Conservation (phyloP, 2,113 vertebrate species). For the Lophotis ruficrista region DNA sequence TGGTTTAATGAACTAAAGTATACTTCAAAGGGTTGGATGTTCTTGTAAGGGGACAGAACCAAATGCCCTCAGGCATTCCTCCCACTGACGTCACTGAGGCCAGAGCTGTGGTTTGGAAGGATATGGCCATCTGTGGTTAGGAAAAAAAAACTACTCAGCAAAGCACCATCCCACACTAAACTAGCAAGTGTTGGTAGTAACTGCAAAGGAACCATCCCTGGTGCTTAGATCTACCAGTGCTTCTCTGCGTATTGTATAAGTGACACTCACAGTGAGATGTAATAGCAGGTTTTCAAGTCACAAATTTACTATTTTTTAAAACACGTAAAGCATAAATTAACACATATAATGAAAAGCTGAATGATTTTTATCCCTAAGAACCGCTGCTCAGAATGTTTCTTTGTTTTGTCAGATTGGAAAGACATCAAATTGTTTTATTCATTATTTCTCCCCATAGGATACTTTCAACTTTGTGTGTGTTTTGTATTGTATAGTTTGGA, state of each 20-base stretch:
- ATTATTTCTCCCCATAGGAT: conserved; percentile 28
- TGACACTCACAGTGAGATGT: neutral
- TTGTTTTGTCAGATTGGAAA: conserved; percentile 53
- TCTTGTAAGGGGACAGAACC: neutral
- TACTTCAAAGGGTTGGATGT: neutral
- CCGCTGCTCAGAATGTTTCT: neutral
- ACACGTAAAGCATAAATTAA: conserved; percentile 40
- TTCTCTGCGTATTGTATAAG: neutral
- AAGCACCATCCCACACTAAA: neutral
- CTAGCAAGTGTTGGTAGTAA: neutral
- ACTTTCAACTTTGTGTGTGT: neutral
- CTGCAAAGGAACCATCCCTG: neutral
- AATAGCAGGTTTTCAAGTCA: neutral
- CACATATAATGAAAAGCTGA: neutral
- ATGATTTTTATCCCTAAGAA: neutral
- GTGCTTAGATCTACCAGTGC: neutral
- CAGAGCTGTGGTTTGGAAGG: neutral
- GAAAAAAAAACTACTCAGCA: neutral
- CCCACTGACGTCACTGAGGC: neutral
- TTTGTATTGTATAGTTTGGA: neutral
- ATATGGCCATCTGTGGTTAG: neutral
- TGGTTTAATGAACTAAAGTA: neutral
- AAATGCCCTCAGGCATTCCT: neutral
- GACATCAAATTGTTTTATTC: conserved; percentile 46
- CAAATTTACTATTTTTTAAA: neutral